phyloP scores from a whole-genome alignment of 2,888 invertebrate species.

The Synanthedon andrenaeformis region DNA sequence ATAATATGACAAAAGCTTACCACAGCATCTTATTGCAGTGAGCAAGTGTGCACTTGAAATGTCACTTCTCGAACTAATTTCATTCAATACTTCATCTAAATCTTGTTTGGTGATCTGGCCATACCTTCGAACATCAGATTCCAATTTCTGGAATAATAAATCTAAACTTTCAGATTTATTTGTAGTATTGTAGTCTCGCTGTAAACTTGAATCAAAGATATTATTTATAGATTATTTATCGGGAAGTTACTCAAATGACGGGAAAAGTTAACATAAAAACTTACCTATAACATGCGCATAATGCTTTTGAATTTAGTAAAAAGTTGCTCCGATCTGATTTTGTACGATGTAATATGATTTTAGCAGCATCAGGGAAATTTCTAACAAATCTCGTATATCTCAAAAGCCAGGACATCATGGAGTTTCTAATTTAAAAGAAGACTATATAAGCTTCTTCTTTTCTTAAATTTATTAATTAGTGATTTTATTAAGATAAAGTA shows the following conservation, averaged over 20 bases:
- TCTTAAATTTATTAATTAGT: no score
- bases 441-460: no score
- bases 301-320: slow-evolving; percentile 45
- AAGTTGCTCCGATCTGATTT: slow-evolving; percentile 74
- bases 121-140: slow-evolving; percentile 75
- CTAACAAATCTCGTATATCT: slow-evolving; percentile 81
- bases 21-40: slow-evolving; percentile 85
- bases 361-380: slow-evolving; percentile 78
- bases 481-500: no score
- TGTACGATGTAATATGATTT: slow-evolving; percentile 75
- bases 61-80: slow-evolving; percentile 75
- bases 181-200: slow-evolving; percentile 63
- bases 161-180: slow-evolving; percentile 75
- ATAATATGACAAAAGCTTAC: slow-evolving; percentile 33
- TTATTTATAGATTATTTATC: slow-evolving; percentile 8
- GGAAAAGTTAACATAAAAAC: slow-evolving; percentile 9
- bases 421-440: background rate
- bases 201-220: slow-evolving; percentile 49
- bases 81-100: slow-evolving; percentile 82
- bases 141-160: slow-evolving; percentile 74
- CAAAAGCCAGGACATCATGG: slow-evolving; percentile 73
- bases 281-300: slow-evolving; percentile 50
- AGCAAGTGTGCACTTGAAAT: slow-evolving; percentile 84
- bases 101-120: slow-evolving; percentile 81
- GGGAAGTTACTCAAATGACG: slow-evolving; percentile 1